phyloP scores from a whole-genome alignment of 2,797 vertebrate species.

The Acanthiza pusilla region DNA sequence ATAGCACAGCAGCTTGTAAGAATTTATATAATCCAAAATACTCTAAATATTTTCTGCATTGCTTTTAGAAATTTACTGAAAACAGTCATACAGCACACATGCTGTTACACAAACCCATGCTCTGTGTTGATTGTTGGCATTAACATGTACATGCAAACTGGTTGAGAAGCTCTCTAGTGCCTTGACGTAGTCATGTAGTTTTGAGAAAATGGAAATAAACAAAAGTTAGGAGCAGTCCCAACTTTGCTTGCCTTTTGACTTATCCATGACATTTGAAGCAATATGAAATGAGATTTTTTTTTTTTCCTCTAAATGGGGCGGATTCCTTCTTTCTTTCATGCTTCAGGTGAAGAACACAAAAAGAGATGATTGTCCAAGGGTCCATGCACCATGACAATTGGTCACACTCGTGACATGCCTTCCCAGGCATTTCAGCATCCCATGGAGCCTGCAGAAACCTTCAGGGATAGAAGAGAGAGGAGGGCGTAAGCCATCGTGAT shows the following conservation, averaged over 20 bases:
- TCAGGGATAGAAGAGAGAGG: not conserved
- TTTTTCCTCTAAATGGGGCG: not conserved
- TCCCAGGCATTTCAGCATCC: not conserved
- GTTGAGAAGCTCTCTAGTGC: accelerated
- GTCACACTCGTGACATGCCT: accelerated
- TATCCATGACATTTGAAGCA: not conserved
- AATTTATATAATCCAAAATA: not conserved
- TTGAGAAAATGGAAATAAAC: not conserved
- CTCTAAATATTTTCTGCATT: not conserved
- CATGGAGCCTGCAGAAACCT: not conserved
- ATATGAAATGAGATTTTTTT: not conserved
- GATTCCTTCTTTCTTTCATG: not conserved
- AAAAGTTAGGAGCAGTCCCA: not conserved
- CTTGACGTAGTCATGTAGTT: accelerated
- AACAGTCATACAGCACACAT: not conserved
- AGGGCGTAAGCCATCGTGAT: accelerated
- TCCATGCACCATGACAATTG: accelerated
- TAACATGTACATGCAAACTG: accelerated
- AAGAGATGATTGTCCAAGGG: not conserved
- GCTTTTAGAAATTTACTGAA: not conserved
- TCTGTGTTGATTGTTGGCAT: not conserved
- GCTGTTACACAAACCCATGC: not conserved
- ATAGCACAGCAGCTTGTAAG: not conserved
- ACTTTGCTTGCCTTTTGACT: not conserved
- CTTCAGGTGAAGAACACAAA: not conserved